phyloP scores from a whole-genome alignment of 2,797 vertebrate species.

The Lepus townsendii region DNA sequence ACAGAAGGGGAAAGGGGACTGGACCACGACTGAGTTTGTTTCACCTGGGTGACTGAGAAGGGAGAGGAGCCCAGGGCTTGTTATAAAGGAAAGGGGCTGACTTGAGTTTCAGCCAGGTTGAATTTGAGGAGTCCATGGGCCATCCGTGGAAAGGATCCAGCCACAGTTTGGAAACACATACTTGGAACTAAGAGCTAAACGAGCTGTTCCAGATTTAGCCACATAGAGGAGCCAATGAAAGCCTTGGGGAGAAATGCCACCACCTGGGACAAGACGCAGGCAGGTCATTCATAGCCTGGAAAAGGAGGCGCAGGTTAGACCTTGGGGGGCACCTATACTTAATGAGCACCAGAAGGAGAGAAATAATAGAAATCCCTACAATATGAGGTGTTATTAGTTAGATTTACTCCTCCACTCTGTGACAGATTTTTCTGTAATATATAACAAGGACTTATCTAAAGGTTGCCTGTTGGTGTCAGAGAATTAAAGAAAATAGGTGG shows the following conservation, averaged over 20 bases:
- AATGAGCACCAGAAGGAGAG: background rate
- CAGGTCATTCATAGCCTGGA: background rate
- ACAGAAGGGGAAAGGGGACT: background rate
- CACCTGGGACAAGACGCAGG: background rate
- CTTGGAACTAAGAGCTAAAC: conserved; percentile 11
- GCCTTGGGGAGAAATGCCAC: background rate
- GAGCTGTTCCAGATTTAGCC: background rate
- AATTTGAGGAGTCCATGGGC: background rate
- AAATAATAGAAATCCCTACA: conserved; percentile 41
- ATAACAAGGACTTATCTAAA: conserved; percentile 2
- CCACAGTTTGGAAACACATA: background rate
- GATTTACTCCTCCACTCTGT: background rate
- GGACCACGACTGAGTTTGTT: background rate
- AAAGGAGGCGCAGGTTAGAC: background rate
- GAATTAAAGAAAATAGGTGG: background rate
- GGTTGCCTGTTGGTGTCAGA: background rate
- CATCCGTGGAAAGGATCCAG: background rate
- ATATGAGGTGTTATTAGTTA: background rate
- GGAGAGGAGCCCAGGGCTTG: background rate
- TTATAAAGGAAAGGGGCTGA: background rate
- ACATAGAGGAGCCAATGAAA: background rate
- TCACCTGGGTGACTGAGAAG: background rate
- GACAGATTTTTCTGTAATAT: background rate
- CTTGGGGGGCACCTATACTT: background rate
- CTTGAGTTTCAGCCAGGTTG: background rate